Evolutionary conservation across 2,797 vertebrate species (phyloP).

Genomic region (Crocidura indochinensis): DNA sequence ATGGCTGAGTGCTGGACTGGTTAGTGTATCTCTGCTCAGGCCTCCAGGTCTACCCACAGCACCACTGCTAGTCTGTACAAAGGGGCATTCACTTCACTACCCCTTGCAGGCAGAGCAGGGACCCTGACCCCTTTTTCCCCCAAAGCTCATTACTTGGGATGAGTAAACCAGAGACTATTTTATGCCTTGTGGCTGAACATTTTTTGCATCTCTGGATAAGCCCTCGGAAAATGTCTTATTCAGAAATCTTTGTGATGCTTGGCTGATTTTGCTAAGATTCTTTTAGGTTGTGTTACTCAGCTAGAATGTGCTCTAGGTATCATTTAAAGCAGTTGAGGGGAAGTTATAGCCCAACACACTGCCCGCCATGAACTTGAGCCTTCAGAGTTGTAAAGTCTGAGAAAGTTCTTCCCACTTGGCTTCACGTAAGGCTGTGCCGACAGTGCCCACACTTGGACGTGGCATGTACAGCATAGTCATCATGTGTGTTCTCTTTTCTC

Average conservation of each 20-base stretch:
- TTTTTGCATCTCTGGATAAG: conserved; percentile 47
- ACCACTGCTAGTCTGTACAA: no score
- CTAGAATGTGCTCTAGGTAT: conserved; percentile 38
- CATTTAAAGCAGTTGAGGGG: conserved; percentile 36
- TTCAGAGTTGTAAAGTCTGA: conserved; percentile 15
- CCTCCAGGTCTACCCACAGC: no score
- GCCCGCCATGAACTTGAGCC: neutral
- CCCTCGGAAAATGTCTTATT: conserved; percentile 1
- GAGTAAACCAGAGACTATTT: conserved; percentile 27
- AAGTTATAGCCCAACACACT: neutral
- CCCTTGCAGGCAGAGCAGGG: no score
- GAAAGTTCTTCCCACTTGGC: neutral
- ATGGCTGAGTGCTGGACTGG: no score
- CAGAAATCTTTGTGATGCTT: conserved; percentile 39
- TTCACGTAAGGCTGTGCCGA: neutral
- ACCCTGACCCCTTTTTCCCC: no score
- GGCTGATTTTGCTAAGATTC: conserved; percentile 56
- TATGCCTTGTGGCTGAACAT: conserved; percentile 3
- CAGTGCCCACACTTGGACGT: neutral
- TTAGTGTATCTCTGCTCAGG: no score
- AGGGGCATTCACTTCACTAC: no score
- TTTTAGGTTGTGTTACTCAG: neutral
- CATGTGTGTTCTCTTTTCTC: neutral
- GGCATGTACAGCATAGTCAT: neutral
- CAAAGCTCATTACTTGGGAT: neutral